Percentiles rank a stretch among this genome's conserved stretches.
Conservation (phyloP, 2,113 vertebrate species). For the Thamnophis sirtalis region DNA sequence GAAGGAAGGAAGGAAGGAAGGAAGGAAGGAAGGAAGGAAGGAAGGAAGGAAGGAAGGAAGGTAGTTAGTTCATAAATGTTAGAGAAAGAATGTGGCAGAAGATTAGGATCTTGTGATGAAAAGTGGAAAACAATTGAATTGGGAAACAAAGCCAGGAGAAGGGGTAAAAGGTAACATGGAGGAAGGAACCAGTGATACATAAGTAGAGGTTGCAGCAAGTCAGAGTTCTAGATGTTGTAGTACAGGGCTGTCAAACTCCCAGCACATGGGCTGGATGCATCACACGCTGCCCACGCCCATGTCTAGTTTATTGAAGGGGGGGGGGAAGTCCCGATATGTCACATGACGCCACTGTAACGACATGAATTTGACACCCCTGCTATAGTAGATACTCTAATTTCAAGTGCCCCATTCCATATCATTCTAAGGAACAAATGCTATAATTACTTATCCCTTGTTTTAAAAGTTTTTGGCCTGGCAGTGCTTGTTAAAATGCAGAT, state of each 20-base stretch:
- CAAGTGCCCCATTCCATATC: not conserved
- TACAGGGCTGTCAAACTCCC: not conserved
- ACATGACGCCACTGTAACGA: too few relatives aligned
- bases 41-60: not conserved
- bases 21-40: not conserved
- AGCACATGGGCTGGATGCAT: too few relatives aligned
- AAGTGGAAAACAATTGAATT: not conserved
- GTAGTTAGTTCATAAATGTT: not conserved
- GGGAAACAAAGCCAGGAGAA: not conserved
- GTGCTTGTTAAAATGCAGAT: slow-evolving; percentile 55
- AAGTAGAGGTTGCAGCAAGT: not conserved
- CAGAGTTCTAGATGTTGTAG: not conserved
- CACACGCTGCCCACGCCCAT: too few relatives aligned
- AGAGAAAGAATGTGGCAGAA: not conserved
- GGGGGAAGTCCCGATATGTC: too few relatives aligned
- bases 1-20: not conserved
- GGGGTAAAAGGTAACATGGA: not conserved
- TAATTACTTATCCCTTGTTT: slow-evolving; percentile 1
- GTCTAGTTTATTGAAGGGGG: too few relatives aligned
- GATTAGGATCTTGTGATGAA: not conserved
- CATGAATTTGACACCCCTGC: too few relatives aligned
- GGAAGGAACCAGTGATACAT: not conserved
- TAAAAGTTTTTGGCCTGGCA: not conserved
- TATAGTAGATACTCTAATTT: not conserved
- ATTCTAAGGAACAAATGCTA: not conserved